Evolutionary conservation across 2,888 invertebrate species (phyloP).

Genomic region (Buathra laborator): DNA sequence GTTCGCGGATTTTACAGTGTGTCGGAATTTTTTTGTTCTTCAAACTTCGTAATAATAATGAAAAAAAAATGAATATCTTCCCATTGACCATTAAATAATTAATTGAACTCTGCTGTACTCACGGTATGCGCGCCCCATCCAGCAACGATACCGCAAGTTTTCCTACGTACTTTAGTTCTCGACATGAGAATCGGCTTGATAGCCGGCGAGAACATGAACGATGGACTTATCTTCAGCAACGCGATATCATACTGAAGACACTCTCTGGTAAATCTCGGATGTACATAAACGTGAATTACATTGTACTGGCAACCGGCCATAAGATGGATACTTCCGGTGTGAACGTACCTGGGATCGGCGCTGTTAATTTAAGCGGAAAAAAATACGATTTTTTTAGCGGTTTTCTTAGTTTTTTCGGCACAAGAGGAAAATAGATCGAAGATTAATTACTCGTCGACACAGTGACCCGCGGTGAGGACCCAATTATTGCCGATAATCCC

Average conservation of each 20-base stretch:
- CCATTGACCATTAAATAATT: too few species aligned
- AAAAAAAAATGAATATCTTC: background rate
- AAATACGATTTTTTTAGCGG: background rate
- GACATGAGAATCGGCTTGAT: slow-evolving; percentile 59
- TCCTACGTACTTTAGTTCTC: background rate
- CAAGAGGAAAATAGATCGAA: background rate
- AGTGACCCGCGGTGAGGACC: slow-evolving; percentile 66
- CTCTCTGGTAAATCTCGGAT: slow-evolving; percentile 43
- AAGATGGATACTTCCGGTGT: slow-evolving; percentile 60
- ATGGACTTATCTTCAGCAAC: slow-evolving; percentile 40
- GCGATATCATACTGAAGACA: slow-evolving; percentile 49
- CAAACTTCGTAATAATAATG: background rate
- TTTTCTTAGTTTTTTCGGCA: too few species aligned
- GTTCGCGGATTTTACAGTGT: background rate
- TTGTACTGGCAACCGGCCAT: slow-evolving; percentile 61
- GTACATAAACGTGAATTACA: slow-evolving; percentile 28
- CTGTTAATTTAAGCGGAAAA: background rate
- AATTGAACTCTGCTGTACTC: background rate
- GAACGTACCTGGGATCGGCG: slow-evolving; percentile 41
- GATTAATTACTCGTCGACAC: slow-evolving; percentile 59
- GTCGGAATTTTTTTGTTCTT: background rate
- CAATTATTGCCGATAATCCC: slow-evolving; percentile 56
- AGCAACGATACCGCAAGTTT: slow-evolving; percentile 58
- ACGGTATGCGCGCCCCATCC: slow-evolving; percentile 66
- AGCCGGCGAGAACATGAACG: slow-evolving; percentile 62